Base-by-base conservation (phyloP, 1,140 invertebrate species). In the Leptinotarsa lineolata region DNA sequence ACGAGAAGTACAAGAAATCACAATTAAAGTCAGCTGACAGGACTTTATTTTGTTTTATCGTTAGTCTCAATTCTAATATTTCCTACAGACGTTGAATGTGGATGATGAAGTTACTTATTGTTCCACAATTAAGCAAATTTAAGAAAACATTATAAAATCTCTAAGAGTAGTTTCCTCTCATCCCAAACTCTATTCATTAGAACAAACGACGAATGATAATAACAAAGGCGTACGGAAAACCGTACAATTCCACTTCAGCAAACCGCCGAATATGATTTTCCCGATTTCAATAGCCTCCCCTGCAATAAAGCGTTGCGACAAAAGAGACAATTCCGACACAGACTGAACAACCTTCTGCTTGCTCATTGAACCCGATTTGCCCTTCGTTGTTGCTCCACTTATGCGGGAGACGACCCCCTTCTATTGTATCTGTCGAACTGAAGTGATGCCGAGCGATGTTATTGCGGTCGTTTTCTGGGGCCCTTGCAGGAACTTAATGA, bases 381-480 rank as follows among this genome's bases (percentile, higher is more conserved):
- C 15, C 48, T 18, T 18, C n/a, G 15, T 54, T 16, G 48, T 54
- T 54, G 48, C n/a, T 54, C 48, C 48, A 54, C 48, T 54, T 18
- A 5, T 54, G 48, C 48, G 48, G 48, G 48, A 54, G 15, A 8
- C 48, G n/a, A 54, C 48, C 48, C 15, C 4, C 15, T 18, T n/a
- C 15, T 54, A n/a, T 39, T 39, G 8, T 39, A 39, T 39, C 30
- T 39, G 30, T 39, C 30, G 30, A 39, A 39, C 3, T 39, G 30
- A 39, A 39, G 30, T 39, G 48, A 54, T 54, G 16, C 3, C n/a
- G 48, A 54, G 48, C 6, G 48, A 54, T 16, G 48, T 54, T 21
- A 16, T 39, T 65, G 63, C 22, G 63, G 63, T 39, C 63, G 63
- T 65, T 39, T 22, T 65, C 63, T 22, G 13, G 4, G 16, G 20